Evolutionary conservation across 2,113 vertebrate genomes (phyloP).

Genomic region (Cynopterus brachyotis): DNA sequence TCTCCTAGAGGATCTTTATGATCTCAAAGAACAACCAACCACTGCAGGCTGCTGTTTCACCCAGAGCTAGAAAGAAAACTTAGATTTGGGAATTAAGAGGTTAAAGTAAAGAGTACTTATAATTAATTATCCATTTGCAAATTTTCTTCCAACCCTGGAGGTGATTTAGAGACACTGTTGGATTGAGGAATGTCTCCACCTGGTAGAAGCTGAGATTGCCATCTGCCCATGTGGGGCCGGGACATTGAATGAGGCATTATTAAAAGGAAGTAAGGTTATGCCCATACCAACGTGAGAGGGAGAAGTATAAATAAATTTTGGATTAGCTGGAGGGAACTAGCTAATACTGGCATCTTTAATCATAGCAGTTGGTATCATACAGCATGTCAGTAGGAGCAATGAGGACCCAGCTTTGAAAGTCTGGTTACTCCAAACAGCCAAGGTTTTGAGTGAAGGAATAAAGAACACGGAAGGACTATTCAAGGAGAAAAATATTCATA

Average conservation of each 20-base stretch:
- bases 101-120: neutral
- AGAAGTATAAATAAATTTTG: neutral
- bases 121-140: neutral
- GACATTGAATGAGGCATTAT: neutral
- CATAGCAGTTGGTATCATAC: neutral
- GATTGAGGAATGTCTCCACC: neutral
- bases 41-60: neutral
- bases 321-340: neutral
- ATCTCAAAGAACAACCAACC: neutral
- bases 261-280: neutral
- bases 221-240: neutral
- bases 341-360: neutral
- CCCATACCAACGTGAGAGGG: neutral
- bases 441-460: neutral
- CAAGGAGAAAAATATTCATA: neutral
- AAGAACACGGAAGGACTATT: neutral
- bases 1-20: neutral
- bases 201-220: neutral
- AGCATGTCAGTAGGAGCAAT: neutral
- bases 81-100: neutral
- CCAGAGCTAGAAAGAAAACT: neutral
- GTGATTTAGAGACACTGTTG: neutral
- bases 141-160: neutral
- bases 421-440: neutral
- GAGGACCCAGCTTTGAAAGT: neutral